Evolutionary conservation across 2,888 invertebrate species (phyloP).

Genomic region (Criorhina ranunculi): DNA sequence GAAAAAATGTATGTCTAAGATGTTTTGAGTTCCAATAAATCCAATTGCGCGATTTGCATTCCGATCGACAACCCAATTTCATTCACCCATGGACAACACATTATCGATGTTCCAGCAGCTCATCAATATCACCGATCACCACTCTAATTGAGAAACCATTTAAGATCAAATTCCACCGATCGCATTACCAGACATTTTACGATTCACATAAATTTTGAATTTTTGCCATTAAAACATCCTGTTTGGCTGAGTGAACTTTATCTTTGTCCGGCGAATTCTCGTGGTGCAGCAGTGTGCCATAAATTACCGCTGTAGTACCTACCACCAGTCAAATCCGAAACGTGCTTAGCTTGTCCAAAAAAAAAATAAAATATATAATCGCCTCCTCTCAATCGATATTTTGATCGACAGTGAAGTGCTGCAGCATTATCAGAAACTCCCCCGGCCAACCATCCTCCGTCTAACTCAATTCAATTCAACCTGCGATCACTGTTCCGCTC

Average conservation of each 20-base stretch:
- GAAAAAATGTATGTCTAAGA: too few species aligned
- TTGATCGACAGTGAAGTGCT: conserved; percentile 52
- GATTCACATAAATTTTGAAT: conserved; percentile 61
- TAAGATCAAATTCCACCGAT: conserved; percentile 70
- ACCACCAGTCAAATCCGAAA: conserved; percentile 61
- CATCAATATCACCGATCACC: conserved; percentile 60
- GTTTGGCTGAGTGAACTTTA: conserved; percentile 34
- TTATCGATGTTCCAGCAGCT: conserved; percentile 60
- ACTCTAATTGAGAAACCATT: conserved; percentile 65
- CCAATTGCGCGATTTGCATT: conserved; percentile 46
- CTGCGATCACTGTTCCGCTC: conserved; percentile 46
- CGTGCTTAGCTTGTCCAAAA: conserved; percentile 66
- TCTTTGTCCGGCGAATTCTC: conserved; percentile 36
- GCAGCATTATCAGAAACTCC: conserved; percentile 12
- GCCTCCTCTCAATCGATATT: conserved; percentile 38
- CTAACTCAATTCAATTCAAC: conserved; percentile 62
- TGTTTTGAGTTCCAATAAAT: not conserved
- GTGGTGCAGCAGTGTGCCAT: conserved; percentile 55
- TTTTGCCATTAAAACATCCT: conserved; percentile 70
- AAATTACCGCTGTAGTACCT: conserved; percentile 59
- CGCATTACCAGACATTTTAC: conserved; percentile 69
- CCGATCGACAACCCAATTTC: conserved; percentile 19
- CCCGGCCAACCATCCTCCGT: conserved; percentile 9
- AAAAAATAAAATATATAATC: conserved; percentile 12
- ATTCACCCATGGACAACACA: conserved; percentile 52